Percentiles rank a stretch among this genome's conserved stretches.
phyloP scores from a whole-genome alignment of 37 sponge, comb jelly and placozoan species.

The Theonella swinhoei region DNA sequence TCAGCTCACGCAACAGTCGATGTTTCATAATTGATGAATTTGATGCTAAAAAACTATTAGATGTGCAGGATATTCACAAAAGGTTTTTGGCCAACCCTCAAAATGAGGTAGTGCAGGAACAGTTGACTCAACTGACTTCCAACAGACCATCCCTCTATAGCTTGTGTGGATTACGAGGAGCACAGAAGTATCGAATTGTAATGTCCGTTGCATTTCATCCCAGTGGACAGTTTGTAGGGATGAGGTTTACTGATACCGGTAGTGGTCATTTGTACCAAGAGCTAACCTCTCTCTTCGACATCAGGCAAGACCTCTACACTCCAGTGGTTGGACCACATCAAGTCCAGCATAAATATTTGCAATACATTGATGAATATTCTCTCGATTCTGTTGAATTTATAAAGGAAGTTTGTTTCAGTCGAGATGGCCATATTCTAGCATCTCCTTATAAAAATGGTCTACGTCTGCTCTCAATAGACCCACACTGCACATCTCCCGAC shows the following conservation, averaged over 20 bases:
- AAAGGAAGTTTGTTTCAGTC: slow-evolving; percentile 60
- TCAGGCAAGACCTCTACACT: neutral
- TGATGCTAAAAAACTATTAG: slow-evolving; percentile 26
- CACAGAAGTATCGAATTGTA: slow-evolving; percentile 4
- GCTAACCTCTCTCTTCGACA: slow-evolving; percentile 39
- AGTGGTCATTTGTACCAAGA: slow-evolving; percentile 12
- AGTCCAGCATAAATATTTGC: slow-evolving; percentile 12
- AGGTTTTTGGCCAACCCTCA: neutral
- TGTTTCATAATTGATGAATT: slow-evolving; percentile 40
- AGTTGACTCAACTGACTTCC: neutral
- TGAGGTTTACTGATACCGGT: slow-evolving; percentile 35
- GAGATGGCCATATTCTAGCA: slow-evolving; percentile 58
- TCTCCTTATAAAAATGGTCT: slow-evolving; percentile 37
- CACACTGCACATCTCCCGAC: slow-evolving; percentile 39
- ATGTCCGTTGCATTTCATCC: slow-evolving; percentile 64
- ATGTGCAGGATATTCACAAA: neutral
- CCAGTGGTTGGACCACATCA: neutral
- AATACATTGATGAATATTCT: slow-evolving; percentile 40
- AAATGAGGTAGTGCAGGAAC: neutral
- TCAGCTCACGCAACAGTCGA: slow-evolving; percentile 21
- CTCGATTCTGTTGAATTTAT: slow-evolving; percentile 32
- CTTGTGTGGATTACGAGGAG: slow-evolving; percentile 19
- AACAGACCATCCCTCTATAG: slow-evolving; percentile 36
- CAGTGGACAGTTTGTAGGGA: slow-evolving; percentile 30
- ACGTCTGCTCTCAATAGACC: slow-evolving; percentile 37